These are phyloP conservation scores for Nebria salina DNA, from an alignment of 2,888 invertebrate species.

Conservation along the genomic window DNA sequence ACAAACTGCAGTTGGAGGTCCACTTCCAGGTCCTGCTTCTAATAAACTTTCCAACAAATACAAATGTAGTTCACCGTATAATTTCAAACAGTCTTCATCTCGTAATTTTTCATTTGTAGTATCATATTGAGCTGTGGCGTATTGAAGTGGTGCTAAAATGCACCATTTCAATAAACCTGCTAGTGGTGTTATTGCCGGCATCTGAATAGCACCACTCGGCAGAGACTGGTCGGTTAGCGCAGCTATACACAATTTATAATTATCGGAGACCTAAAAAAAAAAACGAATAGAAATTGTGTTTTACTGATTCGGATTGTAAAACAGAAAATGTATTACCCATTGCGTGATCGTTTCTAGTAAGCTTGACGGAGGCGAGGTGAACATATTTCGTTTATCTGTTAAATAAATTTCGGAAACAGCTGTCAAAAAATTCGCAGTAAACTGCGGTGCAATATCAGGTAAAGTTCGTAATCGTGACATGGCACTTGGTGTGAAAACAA, in stretches of 20 bases:
- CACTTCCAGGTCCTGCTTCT: constrained; percentile 63
- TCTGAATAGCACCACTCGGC: constrained; percentile 82
- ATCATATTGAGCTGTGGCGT: constrained; percentile 54
- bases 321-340: constrained; percentile 67
- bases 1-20: constrained; percentile 71
- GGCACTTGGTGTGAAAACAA: constrained; percentile 78
- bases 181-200: constrained; percentile 84
- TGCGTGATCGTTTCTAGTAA: constrained; percentile 75
- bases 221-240: constrained; percentile 73
- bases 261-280: constrained; percentile 69
- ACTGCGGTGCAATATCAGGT: constrained; percentile 81
- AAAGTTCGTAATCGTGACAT: constrained; percentile 75
- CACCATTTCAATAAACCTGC: constrained; percentile 84
- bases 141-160: constrained; percentile 73
- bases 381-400: constrained; percentile 59
- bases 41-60: constrained; percentile 73
- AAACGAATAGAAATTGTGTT: constrained; percentile 19
- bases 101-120: constrained; percentile 46
- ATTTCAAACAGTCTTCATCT: constrained; percentile 53
- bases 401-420: constrained; percentile 84
- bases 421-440: constrained; percentile 88
- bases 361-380: constrained; percentile 70
- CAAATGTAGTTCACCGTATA: constrained; percentile 75
- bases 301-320: background rate
- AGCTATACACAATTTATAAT: constrained; percentile 74